A percentile compares a stretch with the other conserved stretches of the same genome.
These are phyloP conservation scores for Cloeon dipterum DNA, from an alignment of 2,888 invertebrate species.

Conservation along the genomic window DNA sequence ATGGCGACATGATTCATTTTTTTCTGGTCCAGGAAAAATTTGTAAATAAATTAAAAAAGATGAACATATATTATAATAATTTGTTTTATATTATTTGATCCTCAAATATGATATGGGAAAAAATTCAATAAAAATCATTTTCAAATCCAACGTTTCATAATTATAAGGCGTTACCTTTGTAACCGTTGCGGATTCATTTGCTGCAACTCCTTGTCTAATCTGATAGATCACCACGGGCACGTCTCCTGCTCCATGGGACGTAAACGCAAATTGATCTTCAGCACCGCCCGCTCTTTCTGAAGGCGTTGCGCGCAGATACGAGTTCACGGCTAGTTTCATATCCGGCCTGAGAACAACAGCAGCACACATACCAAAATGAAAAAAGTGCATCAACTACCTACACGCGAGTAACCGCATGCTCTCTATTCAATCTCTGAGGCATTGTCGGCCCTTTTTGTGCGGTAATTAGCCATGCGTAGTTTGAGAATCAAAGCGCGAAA, in stretches of 20 bases:
- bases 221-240: constrained; percentile 17
- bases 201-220: constrained; percentile 9
- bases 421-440: not conserved
- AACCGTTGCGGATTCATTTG: constrained; percentile 6
- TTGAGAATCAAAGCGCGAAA: too few species aligned
- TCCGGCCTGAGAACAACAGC: constrained; percentile 7
- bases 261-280: constrained; percentile 16
- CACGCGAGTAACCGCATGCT: too few species aligned
- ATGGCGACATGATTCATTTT: too few species aligned
- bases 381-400: too few species aligned
- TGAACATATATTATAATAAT: too few species aligned
- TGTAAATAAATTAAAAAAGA: too few species aligned
- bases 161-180: constrained; percentile 9
- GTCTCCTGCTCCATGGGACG: constrained; percentile 16
- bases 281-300: constrained; percentile 12
- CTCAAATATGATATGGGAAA: not conserved
- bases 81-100: too few species aligned
- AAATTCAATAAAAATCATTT: not conserved
- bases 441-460: not conserved
- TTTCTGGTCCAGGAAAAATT: too few species aligned
- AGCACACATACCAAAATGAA: too few species aligned
- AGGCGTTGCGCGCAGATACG: constrained; percentile 11
- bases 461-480: not conserved
- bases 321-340: constrained; percentile 9
- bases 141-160: too few species aligned